Base-by-base conservation (phyloP, 1,140 invertebrate species). In the Brachionus manjavacas region DNA sequence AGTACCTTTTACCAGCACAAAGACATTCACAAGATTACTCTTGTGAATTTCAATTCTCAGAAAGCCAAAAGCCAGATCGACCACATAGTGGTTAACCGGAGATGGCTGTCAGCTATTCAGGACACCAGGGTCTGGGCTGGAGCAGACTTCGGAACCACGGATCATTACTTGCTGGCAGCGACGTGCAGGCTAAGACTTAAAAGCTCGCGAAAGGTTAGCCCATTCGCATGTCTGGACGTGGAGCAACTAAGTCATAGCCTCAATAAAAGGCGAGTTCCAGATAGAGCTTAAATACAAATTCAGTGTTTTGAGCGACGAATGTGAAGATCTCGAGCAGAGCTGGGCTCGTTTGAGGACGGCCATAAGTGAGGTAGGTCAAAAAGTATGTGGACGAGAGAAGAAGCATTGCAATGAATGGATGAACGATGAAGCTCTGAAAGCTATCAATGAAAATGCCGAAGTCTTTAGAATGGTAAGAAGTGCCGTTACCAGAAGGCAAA, bases 61-160 rank as follows among this genome's bases (percentile, higher is more conserved):
- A 46, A 46, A 12, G 3, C 43, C 43, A 46, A 46, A 46, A 46
- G 43, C 14, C 43, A 46, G 43, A 46, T 46, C 9, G 43, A 46
- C 43, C 43, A 46, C 14, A 46, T 46, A 46, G 14, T 12, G 43
- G 14, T 46, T 2, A 46, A 12, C 4, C 16, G 20, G 39, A 85
- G 84, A 60, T 86, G 66, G 16, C 76, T 84, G 43, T 43, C 83
- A 83, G 84, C 83, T 35, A 55, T 86, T 4, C 74, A 74, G 60
- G 86, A 86, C 83, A 86, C 86, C 14, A 70, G 70, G 43, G 85
- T 76, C 41, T 84, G 64, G 72, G 81, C 68, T 41, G 81, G 66
- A 74, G 84, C 85, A 78, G 84, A 86, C 46, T 68, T 76, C n/a
- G 85, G 64, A 60, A 85, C 80, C 43, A 46, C 43, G 66, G 86